Evolutionary conservation across 2,797 vertebrate species (phyloP).

Genomic region (Neomorphus geoffroyi): DNA sequence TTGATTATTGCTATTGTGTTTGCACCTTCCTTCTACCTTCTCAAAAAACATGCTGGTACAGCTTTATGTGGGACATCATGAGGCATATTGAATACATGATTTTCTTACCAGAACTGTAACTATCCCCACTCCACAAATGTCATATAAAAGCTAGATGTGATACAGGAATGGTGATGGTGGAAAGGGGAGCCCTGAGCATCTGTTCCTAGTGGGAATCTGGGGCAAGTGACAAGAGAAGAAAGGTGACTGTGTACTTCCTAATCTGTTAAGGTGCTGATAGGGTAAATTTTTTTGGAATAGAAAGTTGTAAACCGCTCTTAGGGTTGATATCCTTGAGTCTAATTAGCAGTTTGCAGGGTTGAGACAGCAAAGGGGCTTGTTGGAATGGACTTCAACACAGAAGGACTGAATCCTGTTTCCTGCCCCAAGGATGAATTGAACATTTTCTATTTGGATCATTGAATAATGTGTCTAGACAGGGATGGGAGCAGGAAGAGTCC

Average conservation of each 20-base stretch:
- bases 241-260: not conserved
- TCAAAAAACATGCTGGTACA: conserved; percentile 12
- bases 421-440: not conserved
- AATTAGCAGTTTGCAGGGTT: not conserved
- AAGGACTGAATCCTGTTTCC: not conserved
- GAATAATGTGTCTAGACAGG: not conserved
- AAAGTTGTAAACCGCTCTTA: not conserved
- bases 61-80: not conserved
- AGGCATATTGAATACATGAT: not conserved
- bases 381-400: not conserved
- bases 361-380: not conserved
- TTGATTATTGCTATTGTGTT: conserved; percentile 63
- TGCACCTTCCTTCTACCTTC: conserved; percentile 56
- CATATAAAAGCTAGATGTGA: not conserved
- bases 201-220: not conserved
- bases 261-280: not conserved
- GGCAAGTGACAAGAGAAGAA: not conserved
- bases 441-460: not conserved
- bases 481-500: not conserved
- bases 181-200: not conserved
- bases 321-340: not conserved
- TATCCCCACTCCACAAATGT: not conserved
- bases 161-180: not conserved
- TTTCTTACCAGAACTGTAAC: not conserved
- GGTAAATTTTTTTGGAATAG: not conserved